Evolutionary conservation across 2,797 vertebrate genomes (phyloP), one percentile per base, ranked within the genome.

Genomic region (Pangasius larnaudii): DNA sequence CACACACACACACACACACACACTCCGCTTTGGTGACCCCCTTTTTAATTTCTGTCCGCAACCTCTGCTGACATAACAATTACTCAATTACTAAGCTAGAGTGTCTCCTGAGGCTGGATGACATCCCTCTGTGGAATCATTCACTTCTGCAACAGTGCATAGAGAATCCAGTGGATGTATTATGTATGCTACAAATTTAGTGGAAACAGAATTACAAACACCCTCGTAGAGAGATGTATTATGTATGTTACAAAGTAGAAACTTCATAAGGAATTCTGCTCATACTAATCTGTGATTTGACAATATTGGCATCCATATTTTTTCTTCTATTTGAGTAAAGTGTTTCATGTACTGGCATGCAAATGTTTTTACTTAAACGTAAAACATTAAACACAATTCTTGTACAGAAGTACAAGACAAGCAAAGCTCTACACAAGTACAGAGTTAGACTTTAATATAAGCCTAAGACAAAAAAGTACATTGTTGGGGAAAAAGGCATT

Each of bases 81-180:
- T 42, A 93, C 93, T 94, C 94, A 94, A 91, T 95, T 95, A 95
- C 95, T 93, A 93, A 93, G 94, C 93, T 90, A 87, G 95, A 95
- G 95, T 95, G 94, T 92, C 56, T 75, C 33, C 18, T 46, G 88
- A 88, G 63, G 90, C 33, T 92, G 92, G 91, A 80, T 80, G 33
- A 27, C 78, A 36, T 80, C 33, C 78, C 33, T 58, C 53, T 56
- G 30, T 80, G 33, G 53, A 80, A 79, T 58, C 30, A 36, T 39
- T 59, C 30, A 58, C 5, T 80, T 24, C 9, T 58, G 10, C 10
- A 5, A 56, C 30, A 58, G 75, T 14, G 19, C n/a, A 30, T 46
- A 33, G 27, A 19, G n/a, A 33, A 53, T 53, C 75, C 18, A 19
- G 46, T 30, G 75, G 27, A 33, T 78, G 49, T 33, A 53, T 8